Conservation (phyloP, 2,888 invertebrate genomes). For the Orchestes rusci region DNA sequence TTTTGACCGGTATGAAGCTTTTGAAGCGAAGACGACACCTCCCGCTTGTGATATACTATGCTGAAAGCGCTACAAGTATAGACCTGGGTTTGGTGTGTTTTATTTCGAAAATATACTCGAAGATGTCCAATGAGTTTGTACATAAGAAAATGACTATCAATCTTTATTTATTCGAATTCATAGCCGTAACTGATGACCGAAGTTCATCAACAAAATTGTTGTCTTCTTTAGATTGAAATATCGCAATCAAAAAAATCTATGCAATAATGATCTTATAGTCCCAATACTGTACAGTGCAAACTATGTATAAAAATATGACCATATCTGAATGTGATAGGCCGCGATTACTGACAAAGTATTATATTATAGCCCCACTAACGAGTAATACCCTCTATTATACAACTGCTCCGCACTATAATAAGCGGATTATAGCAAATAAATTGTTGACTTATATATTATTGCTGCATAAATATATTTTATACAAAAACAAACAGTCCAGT, state of each 20-base stretch:
- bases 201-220: no score
- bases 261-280: slow-evolving; percentile 7
- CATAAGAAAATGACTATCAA: no score
- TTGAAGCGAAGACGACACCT: slow-evolving; percentile 17
- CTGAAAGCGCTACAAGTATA: slow-evolving; percentile 29
- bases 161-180: no score
- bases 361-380: slow-evolving; percentile 9
- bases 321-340: slow-evolving; percentile 26
- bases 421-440: slow-evolving; percentile 15
- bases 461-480: slow-evolving; percentile 5
- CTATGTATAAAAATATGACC: slow-evolving; percentile 21
- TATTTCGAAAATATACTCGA: no score
- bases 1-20: no score
- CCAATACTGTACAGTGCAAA: slow-evolving; percentile 9
- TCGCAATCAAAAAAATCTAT: slow-evolving; percentile 1
- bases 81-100: slow-evolving; percentile 25
- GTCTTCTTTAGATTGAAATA: no score
- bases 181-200: no score
- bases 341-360: slow-evolving; percentile 22
- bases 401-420: slow-evolving; percentile 1
- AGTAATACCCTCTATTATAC: slow-evolving; percentile 8
- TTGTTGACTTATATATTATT: slow-evolving; percentile 8
- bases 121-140: no score
- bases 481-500: background rate
- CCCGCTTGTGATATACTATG: slow-evolving; percentile 32